phyloP scores from a whole-genome alignment of 1,140 invertebrate species.

The Procambarus clarkii region DNA sequence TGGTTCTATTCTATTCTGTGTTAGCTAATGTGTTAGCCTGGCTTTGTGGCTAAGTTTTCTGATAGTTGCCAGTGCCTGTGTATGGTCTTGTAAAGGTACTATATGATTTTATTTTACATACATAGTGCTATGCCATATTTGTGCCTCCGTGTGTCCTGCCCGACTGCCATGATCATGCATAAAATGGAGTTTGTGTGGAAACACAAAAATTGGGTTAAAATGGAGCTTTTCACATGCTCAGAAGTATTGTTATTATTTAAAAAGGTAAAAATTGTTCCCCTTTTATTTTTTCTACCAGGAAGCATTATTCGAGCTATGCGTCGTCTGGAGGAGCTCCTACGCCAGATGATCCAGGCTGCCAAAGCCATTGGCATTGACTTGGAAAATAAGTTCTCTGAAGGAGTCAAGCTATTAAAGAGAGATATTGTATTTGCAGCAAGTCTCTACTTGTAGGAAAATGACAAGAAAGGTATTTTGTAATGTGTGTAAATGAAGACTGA shows the following conservation, averaged over 20 bases:
- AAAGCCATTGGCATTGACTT: constrained; percentile 98
- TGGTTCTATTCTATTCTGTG: no score
- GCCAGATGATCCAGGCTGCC: constrained; percentile 96
- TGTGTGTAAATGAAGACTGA: background rate
- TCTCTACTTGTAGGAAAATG: constrained; percentile 89
- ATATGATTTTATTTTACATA: no score
- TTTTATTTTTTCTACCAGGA: constrained; percentile 78
- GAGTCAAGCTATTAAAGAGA: constrained; percentile 93
- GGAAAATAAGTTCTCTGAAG: constrained; percentile 96
- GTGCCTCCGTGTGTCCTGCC: no score
- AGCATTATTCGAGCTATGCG: constrained; percentile 98
- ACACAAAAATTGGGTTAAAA: no score
- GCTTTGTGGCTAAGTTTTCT: no score
- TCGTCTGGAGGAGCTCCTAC: constrained; percentile 94
- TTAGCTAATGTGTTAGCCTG: no score
- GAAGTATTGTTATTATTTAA: background rate
- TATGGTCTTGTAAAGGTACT: no score
- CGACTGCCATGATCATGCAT: no score
- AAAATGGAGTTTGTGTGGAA: no score
- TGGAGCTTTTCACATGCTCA: no score
- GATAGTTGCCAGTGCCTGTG: no score
- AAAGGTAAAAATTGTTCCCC: background rate
- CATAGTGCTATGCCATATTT: no score
- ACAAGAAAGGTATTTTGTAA: constrained; percentile 11
- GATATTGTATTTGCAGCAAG: constrained; percentile 99